Conservation (phyloP, 2,113 vertebrate genomes). For the Malurus melanocephalus region DNA sequence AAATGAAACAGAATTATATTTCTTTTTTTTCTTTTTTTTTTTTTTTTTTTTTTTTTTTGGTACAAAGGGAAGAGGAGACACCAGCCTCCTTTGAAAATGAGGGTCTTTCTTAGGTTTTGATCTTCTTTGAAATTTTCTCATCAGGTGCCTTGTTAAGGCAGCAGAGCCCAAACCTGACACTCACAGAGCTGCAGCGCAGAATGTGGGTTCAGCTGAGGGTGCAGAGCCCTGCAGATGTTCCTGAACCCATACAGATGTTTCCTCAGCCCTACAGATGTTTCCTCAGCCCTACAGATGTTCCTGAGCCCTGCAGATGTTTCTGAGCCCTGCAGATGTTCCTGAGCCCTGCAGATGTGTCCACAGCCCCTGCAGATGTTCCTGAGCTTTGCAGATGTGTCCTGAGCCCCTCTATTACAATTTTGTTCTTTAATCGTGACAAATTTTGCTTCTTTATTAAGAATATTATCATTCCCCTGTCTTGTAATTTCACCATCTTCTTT, state of each 20-base stretch:
- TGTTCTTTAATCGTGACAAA: constrained; percentile 8
- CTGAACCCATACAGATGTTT: no score
- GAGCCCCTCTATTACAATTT: neutral
- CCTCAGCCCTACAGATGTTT: no score
- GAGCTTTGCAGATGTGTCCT: no score
- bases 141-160: no score
- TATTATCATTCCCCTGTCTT: neutral
- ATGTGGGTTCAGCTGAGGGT: no score
- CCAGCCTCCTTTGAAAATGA: neutral
- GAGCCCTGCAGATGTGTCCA: no score
- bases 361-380: no score
- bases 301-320: no score
- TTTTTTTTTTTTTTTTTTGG: neutral
- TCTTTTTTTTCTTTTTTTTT: neutral
- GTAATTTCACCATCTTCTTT: neutral
- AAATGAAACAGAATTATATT: constrained; percentile 54
- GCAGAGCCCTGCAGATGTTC: neutral
- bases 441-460: neutral
- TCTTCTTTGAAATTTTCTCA: constrained; percentile 11
- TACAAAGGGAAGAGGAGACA: neutral
- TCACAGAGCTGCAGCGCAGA: neutral
- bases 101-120: constrained; percentile 5
- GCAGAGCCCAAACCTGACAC: no score
- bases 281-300: no score
- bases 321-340: no score